Percentiles rank a stretch among this genome's conserved stretches.
Evolutionary conservation across 1,140 invertebrate genomes (phyloP).

Genomic region (Cotesia vestalis): DNA sequence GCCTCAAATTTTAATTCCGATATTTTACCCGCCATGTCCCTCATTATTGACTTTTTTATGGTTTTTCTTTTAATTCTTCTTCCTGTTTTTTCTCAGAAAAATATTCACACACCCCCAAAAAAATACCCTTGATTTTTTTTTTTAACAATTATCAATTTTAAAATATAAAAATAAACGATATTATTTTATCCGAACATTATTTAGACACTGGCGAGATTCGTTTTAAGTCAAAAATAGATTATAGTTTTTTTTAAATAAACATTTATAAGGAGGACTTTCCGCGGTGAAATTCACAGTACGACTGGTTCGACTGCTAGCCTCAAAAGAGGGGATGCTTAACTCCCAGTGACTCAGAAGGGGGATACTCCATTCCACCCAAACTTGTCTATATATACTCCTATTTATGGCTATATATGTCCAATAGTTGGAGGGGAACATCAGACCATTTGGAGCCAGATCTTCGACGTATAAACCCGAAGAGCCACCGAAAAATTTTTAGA

Average conservation of each 20-base stretch:
- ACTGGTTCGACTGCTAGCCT: neutral
- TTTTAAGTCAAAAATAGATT: too few species aligned
- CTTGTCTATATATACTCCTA: neutral
- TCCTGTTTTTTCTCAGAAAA: neutral
- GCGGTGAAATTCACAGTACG: neutral
- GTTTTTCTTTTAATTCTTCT: conserved; percentile 31
- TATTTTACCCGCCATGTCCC: conserved; percentile 89
- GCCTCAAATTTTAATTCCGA: conserved; percentile 97
- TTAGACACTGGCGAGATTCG: too few species aligned
- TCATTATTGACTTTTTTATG: conserved; percentile 69
- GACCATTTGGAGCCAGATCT: conserved; percentile 28
- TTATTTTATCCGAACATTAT: too few species aligned
- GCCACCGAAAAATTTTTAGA: too few species aligned
- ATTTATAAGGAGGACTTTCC: neutral
- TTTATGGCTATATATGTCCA: conserved; percentile 1
- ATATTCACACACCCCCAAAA: neutral
- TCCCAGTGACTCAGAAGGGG: conserved; percentile 26
- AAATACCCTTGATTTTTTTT: too few species aligned
- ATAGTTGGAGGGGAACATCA: conserved; percentile 21
- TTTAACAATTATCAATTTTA: too few species aligned
- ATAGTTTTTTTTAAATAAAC: neutral
- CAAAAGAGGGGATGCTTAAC: too few species aligned
- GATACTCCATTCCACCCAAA: neutral
- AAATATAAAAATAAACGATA: too few species aligned
- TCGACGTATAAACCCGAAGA: neutral